These are phyloP conservation scores for Philonicus albiceps DNA, from an alignment of 2,888 invertebrate species.

Conservation along the genomic window DNA sequence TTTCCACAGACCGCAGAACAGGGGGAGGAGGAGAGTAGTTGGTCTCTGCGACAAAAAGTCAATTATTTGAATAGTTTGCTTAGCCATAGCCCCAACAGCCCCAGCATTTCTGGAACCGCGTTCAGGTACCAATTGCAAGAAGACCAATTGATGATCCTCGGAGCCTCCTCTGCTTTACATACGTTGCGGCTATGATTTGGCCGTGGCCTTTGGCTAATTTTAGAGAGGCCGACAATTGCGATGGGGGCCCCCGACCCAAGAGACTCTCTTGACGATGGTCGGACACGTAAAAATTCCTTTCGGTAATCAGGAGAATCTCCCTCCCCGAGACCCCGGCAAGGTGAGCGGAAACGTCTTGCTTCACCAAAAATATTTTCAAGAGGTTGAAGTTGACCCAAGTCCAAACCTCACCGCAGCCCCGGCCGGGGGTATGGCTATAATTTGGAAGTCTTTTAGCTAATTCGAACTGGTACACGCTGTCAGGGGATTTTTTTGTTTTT, in stretches of 20 bases:
- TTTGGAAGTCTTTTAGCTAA: constrained; percentile 29
- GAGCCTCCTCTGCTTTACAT: not conserved
- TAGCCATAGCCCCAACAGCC: not conserved
- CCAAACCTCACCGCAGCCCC: not conserved
- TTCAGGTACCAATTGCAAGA: not conserved
- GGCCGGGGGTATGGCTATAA: not conserved
- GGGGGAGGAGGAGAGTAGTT: not conserved
- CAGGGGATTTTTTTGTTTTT: not conserved
- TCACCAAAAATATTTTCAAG: not conserved
- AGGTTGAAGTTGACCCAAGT: constrained; percentile 18
- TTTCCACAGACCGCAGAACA: not conserved
- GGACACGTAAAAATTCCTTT: constrained; percentile 9
- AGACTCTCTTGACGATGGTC: not conserved
- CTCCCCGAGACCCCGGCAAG: not conserved
- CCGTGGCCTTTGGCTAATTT: constrained; percentile 4
- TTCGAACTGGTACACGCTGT: not conserved
- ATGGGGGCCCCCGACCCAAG: not conserved
- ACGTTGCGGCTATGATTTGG: not conserved
- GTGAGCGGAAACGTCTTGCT: constrained; percentile 17
- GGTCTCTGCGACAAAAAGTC: constrained; percentile 39
- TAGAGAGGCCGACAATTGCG: not conserved
- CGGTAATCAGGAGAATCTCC: not conserved
- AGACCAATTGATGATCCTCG: not conserved
- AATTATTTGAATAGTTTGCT: constrained; percentile 17
- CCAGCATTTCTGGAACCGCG: not conserved